Evolutionary conservation across 2,888 invertebrate species (phyloP), one percentile per base, ranked within the genome.

Genomic region (Drosophila robusta): DNA sequence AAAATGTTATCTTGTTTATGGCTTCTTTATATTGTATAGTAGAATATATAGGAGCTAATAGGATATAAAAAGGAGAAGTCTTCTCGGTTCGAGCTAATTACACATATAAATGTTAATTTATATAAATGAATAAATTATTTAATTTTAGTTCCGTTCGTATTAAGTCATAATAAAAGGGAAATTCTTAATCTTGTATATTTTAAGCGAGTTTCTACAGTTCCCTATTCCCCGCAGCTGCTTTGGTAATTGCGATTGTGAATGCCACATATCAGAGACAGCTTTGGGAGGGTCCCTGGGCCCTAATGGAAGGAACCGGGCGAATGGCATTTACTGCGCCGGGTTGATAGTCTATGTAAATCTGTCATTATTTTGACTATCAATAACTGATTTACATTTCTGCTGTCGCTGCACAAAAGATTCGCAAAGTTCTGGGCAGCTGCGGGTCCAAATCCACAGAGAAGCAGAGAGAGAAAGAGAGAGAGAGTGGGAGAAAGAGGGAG

Each of bases 371-470:
- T 54, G 78, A 72, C 74, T 85, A 85, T 85, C 84, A 85, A 85
- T 87, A 82, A 82, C 87, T 85, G 82, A 85, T 85, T 85, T 85
- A 78, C 82, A 85, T 85, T 86, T 71, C 64, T 56, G 78, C 80
- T 64, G 78, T 71, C 78, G 68, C 78, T 70, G 78, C 82, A 54
- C 69, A 75, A 82, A 87, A 58, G 46, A 50, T 34, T 66, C 55
- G 14, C 36, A 56, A n/a, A n/a, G n/a, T n/a, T n/a, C n/a, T n/a
- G n/a, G n/a, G n/a, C n/a, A n/a, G n/a, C 39, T n/a, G 47, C 34
- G 38, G 65, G 52, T 54, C 54, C 11, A 34, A 34, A 62, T 12
- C 22, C 12, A 3, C 32, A 46, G 45, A 47, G 29, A 26, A 29
- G 44, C 12, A 41, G 24, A 14, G 11, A 22, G 6, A 29, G 12